These are phyloP conservation scores for Heliconius sara DNA, from an alignment of 2,888 invertebrate species.

Conservation along the genomic window DNA sequence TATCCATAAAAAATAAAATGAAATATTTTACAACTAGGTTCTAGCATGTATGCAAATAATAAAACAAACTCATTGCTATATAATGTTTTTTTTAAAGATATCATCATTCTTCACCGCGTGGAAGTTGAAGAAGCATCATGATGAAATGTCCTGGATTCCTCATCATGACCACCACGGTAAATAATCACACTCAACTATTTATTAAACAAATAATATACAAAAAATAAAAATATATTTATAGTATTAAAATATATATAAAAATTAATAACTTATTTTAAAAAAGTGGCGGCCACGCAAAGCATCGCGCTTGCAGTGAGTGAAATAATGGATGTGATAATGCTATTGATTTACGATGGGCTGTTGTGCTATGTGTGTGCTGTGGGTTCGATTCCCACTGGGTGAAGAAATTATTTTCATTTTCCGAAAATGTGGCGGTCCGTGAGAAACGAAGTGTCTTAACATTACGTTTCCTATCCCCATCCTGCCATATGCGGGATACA, in stretches of 20 bases:
- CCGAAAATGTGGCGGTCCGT: neutral
- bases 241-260: no score
- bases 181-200: neutral
- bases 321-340: no score
- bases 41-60: no score
- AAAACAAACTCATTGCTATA: no score
- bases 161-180: constrained; percentile 64
- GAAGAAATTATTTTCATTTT: neutral
- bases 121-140: constrained; percentile 63
- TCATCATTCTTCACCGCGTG: constrained; percentile 70
- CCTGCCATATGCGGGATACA: neutral
- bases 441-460: neutral
- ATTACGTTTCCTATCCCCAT: neutral
- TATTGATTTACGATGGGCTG: no score
- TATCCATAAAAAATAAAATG: neutral
- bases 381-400: no score
- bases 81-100: constrained; percentile 56
- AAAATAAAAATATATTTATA: no score
- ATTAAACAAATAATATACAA: neutral
- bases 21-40: neutral
- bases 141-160: constrained; percentile 60
- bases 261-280: no score
- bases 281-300: no score
- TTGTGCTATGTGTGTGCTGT: no score
- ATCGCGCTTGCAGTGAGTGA: no score